Evolutionary conservation across 2,113 vertebrate species (phyloP), one percentile per base, ranked within the genome.

Genomic region (Raphicerus campestris): DNA sequence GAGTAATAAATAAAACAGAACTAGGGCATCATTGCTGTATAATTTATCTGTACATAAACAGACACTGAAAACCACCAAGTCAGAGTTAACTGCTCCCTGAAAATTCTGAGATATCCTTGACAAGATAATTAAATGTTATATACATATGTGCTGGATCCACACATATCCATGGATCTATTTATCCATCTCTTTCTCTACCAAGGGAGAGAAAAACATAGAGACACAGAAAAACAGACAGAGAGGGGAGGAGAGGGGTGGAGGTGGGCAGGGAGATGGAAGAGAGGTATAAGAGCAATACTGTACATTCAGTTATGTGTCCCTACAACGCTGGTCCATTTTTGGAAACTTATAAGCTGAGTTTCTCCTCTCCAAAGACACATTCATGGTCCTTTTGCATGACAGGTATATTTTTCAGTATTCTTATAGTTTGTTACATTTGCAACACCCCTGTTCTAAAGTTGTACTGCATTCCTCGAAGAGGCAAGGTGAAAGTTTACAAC

Each of bases 1-100:
- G 94, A 92, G 77, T 96, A 97, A 97, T 97, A n/a, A n/a, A n/a
- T n/a, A 95, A 96, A 95, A 94, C 2, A 51, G 95, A 92, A 84
- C 53, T 32, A 39, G 84, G 97, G 90, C 89, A 17, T 70, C 11
- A 2, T 22, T 5, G 11, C 73, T 63, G 51, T 63, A 20, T 35
- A 19, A 58, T 53, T 90, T 53, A 90, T 45, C 32, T 51, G 20
- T 28, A 55, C 7, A 55, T 30, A 75, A 55, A 84, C 56, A 84
- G 49, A 45, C 17, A 16, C 6, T 16, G 39, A 45, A 61, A 78
- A 75, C 15, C n/a, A 28, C 10, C 20, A 45, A 75, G 55, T 73
- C 35, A 39, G 39, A 55, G 60, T 16, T 26, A 47, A 47, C 51
- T 20, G 49, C 45, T 80, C 26, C 80, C 84, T 80, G 26, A 1